Percentiles rank a stretch among this genome's conserved stretches.
These are phyloP conservation scores for Sussaba pulchella DNA, from an alignment of 2,888 invertebrate species.

Conservation along the genomic window DNA sequence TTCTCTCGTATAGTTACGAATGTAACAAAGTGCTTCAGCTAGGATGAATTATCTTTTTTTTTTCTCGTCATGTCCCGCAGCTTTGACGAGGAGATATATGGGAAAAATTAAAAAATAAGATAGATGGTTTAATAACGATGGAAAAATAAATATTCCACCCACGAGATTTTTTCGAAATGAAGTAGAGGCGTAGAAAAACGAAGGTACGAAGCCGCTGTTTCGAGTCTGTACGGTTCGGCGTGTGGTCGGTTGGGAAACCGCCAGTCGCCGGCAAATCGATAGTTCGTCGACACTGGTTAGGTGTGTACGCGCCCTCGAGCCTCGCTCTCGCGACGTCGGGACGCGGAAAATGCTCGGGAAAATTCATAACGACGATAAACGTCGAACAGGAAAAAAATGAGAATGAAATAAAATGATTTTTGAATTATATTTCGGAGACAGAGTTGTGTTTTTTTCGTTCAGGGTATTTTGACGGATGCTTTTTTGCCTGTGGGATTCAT, in stretches of 20 bases:
- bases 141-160: background rate
- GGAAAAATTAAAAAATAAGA: too few relatives aligned
- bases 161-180: background rate
- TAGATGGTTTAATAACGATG: too few relatives aligned
- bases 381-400: too few relatives aligned
- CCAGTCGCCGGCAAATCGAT: slow-evolving; percentile 75
- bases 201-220: background rate
- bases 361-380: too few relatives aligned
- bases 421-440: too few relatives aligned
- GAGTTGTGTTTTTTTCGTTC: too few relatives aligned
- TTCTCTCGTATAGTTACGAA: slow-evolving; percentile 57
- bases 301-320: slow-evolving; percentile 47
- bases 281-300: slow-evolving; percentile 81
- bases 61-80: background rate
- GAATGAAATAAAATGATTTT: too few relatives aligned
- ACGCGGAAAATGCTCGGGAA: slow-evolving; percentile 60
- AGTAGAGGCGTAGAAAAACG: slow-evolving; percentile 1
- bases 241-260: slow-evolving; percentile 32
- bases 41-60: slow-evolving; percentile 31
- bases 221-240: slow-evolving; percentile 22
- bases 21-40: slow-evolving; percentile 6
- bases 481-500: too few relatives aligned
- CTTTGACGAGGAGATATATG: slow-evolving; percentile 23
- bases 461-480: too few relatives aligned
- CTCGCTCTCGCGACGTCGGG: slow-evolving; percentile 38